Evolutionary conservation across 2,797 vertebrate genomes (phyloP).

Genomic region (Melanotaenia maccullochi): DNA sequence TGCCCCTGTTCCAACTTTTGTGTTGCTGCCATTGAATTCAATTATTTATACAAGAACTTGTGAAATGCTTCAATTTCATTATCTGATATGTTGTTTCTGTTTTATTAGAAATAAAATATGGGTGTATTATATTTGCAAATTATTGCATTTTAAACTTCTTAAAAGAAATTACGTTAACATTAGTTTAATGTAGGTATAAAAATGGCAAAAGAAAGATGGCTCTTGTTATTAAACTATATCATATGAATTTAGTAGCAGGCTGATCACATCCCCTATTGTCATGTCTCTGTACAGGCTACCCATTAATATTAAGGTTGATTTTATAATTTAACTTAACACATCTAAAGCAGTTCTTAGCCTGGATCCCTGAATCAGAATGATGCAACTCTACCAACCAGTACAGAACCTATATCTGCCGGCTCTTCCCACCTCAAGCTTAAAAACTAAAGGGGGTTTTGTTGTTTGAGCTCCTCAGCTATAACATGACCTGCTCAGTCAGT

Average conservation of each 20-base stretch:
- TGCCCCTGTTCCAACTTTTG: not conserved
- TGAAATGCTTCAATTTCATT: not conserved
- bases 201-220: not conserved
- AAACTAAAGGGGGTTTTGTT: no score
- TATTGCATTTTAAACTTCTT: not conserved
- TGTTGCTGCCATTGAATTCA: not conserved
- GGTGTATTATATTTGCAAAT: not conserved
- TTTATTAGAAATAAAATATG: not conserved
- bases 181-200: not conserved
- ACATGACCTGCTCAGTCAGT: no score
- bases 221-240: not conserved
- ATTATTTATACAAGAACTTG: not conserved
- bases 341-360: not conserved
- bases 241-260: no score
- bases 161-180: not conserved
- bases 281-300: not conserved
- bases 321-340: not conserved
- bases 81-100: not conserved
- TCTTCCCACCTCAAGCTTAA: no score
- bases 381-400: not conserved
- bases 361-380: no score
- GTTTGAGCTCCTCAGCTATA: no score
- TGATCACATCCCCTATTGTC: not conserved
- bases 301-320: not conserved
- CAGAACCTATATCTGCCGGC: not conserved